A percentile compares a stretch with the other conserved stretches of the same genome.
These are phyloP conservation scores for Sycobia sp. DNA, from an alignment of 1,140 invertebrate genomes.

Conservation along the genomic window DNA sequence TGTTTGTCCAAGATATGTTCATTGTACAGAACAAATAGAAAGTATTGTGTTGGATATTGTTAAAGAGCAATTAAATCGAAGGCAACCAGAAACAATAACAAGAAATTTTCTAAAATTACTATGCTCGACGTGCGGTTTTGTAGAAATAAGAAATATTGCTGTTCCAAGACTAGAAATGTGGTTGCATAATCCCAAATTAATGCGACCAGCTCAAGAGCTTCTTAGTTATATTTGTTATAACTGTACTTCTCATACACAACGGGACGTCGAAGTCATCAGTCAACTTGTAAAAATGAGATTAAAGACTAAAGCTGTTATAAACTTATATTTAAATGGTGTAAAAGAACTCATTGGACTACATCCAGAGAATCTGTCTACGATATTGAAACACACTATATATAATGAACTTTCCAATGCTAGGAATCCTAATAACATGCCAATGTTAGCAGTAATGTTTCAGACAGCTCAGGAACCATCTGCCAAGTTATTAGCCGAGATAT, in stretches of 20 bases:
- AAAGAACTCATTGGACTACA: slow-evolving; percentile 69
- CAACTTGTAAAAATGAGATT: slow-evolving; percentile 87
- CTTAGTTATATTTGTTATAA: slow-evolving; percentile 91
- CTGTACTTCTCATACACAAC: slow-evolving; percentile 75
- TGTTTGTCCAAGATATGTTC: slow-evolving; percentile 66
- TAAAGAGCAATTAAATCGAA: slow-evolving; percentile 82
- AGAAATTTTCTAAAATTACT: slow-evolving; percentile 87
- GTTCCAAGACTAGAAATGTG: slow-evolving; percentile 87
- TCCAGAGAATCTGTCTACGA: slow-evolving; percentile 82
- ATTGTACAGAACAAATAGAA: slow-evolving; percentile 75
- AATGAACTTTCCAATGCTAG: slow-evolving; percentile 91
- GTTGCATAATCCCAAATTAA: slow-evolving; percentile 94
- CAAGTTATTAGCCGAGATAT: slow-evolving; percentile 78
- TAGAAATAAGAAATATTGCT: slow-evolving; percentile 82
- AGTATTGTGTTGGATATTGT: slow-evolving; percentile 83
- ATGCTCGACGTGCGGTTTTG: slow-evolving; percentile 82
- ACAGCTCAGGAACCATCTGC: slow-evolving; percentile 77
- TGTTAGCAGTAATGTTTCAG: slow-evolving; percentile 86
- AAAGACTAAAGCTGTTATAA: slow-evolving; percentile 91
- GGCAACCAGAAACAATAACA: slow-evolving; percentile 86
- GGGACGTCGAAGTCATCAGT: slow-evolving; percentile 89
- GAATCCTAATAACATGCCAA: slow-evolving; percentile 93
- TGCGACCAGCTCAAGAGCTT: slow-evolving; percentile 90
- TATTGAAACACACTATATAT: slow-evolving; percentile 91
- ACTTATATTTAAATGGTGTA: slow-evolving; percentile 86